These are phyloP conservation scores for Harlomillsia oculata DNA, from an alignment of 1,140 invertebrate species.

Conservation along the genomic window DNA sequence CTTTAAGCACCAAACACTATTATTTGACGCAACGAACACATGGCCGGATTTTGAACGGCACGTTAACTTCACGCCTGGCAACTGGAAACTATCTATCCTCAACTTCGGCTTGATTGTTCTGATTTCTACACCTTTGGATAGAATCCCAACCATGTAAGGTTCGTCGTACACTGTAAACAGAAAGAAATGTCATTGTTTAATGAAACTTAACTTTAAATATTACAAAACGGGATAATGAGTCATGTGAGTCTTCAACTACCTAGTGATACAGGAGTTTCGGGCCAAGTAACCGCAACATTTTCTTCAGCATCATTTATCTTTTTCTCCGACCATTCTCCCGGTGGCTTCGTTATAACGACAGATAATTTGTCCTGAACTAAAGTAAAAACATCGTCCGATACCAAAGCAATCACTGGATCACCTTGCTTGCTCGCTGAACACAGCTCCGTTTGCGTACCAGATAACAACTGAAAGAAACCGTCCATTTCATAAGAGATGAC, in stretches of 20 bases:
- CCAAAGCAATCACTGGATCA: slow-evolving; percentile 69
- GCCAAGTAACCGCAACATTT: slow-evolving; percentile 56
- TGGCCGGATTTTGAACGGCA: slow-evolving; percentile 53
- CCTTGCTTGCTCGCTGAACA: slow-evolving; percentile 73
- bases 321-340: slow-evolving; percentile 41
- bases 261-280: slow-evolving; percentile 63
- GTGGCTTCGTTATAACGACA: slow-evolving; percentile 64
- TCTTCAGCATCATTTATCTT: slow-evolving; percentile 1
- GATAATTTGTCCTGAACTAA: slow-evolving; percentile 74
- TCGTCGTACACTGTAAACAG: slow-evolving; percentile 69
- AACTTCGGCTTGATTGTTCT: slow-evolving; percentile 61
- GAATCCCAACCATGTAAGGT: slow-evolving; percentile 75
- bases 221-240: not conserved
- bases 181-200: not conserved
- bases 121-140: slow-evolving; percentile 67
- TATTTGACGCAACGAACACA: slow-evolving; percentile 74
- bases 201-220: no score
- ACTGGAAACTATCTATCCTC: slow-evolving; percentile 62
- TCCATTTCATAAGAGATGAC: not conserved
- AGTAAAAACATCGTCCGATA: slow-evolving; percentile 62
- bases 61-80: slow-evolving; percentile 31
- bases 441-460: slow-evolving; percentile 61
- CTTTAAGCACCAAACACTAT: slow-evolving; percentile 75
- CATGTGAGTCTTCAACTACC: no score
- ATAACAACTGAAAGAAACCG: slow-evolving; percentile 27